Percentiles rank a stretch among this genome's conserved stretches.
Evolutionary conservation across 2,797 vertebrate species (phyloP).

Genomic region (Carapus acus): DNA sequence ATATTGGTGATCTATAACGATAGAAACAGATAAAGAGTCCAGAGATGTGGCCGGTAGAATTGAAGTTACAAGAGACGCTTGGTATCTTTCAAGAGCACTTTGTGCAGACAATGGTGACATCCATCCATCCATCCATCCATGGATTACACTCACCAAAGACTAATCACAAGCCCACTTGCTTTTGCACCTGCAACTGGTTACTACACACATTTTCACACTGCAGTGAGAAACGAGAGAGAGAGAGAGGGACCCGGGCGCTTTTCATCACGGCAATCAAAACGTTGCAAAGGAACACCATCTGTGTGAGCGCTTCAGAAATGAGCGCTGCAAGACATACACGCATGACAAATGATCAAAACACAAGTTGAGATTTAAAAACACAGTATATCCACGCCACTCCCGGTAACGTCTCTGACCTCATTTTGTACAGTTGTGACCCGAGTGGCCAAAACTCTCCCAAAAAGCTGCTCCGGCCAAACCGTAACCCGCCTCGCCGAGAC

Average conservation of each 20-base stretch:
- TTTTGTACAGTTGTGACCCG: constrained; percentile 14
- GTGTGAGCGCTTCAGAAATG: too few relatives aligned
- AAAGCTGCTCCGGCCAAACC: not conserved
- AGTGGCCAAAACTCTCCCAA: constrained; percentile 8
- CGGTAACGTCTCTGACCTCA: not conserved
- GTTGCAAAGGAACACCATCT: not conserved
- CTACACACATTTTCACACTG: not conserved
- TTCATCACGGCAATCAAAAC: not conserved
- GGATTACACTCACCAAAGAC: not conserved
- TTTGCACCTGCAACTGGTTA: not conserved
- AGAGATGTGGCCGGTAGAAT: constrained; percentile 48
- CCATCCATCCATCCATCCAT: not conserved
- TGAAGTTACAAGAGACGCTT: constrained; percentile 39
- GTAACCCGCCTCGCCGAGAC: constrained; percentile 8
- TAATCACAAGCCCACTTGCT: too few relatives aligned
- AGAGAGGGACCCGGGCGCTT: not conserved
- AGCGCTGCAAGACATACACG: too few relatives aligned
- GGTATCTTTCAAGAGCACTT: not conserved
- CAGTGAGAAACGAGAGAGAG: too few relatives aligned
- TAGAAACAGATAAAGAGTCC: constrained; percentile 46
- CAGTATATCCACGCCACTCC: not conserved
- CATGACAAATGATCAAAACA: too few relatives aligned
- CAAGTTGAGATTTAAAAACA: too few relatives aligned
- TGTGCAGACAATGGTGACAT: not conserved
- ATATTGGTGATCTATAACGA: constrained; percentile 57